These are phyloP conservation scores for Lasioglossum zephyrum DNA, from an alignment of 2,888 invertebrate species.

Conservation along the genomic window DNA sequence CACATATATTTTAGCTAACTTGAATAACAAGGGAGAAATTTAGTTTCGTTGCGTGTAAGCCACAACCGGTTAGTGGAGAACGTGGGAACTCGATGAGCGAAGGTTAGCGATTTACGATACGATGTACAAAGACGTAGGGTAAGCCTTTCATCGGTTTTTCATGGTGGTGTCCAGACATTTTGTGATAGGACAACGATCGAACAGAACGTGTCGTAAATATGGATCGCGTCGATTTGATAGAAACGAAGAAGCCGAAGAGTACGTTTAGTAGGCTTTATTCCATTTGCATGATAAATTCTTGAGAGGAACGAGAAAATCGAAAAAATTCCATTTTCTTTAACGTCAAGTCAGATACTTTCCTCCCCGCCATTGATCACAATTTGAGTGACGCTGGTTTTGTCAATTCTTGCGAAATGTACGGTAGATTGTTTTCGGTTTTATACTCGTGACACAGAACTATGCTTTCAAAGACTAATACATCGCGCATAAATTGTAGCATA, in stretches of 20 bases:
- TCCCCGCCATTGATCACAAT: conserved; percentile 63
- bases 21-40: conserved; percentile 10
- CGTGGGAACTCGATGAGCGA: conserved; percentile 15
- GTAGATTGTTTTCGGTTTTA: conserved; percentile 57
- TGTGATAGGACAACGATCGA: conserved; percentile 37
- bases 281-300: conserved; percentile 17
- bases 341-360: neutral
- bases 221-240: neutral
- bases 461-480: conserved; percentile 50
- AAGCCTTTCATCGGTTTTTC: conserved; percentile 38
- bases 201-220: conserved; percentile 1
- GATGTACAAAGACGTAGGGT: conserved; percentile 60
- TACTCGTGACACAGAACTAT: conserved; percentile 60
- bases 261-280: conserved; percentile 20
- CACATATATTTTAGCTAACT: conserved; percentile 12
- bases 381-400: conserved; percentile 58
- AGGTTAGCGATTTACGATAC: conserved; percentile 24
- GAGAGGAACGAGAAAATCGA: neutral
- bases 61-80: conserved; percentile 10
- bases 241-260: neutral
- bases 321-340: conserved; percentile 9
- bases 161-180: conserved; percentile 30
- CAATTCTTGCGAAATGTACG: conserved; percentile 57
- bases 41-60: conserved; percentile 20
- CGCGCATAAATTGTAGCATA: conserved; percentile 56